Percentiles rank a stretch among this genome's conserved stretches.
phyloP scores from a whole-genome alignment of 2,888 invertebrate species.

The Frankliniella fusca region DNA sequence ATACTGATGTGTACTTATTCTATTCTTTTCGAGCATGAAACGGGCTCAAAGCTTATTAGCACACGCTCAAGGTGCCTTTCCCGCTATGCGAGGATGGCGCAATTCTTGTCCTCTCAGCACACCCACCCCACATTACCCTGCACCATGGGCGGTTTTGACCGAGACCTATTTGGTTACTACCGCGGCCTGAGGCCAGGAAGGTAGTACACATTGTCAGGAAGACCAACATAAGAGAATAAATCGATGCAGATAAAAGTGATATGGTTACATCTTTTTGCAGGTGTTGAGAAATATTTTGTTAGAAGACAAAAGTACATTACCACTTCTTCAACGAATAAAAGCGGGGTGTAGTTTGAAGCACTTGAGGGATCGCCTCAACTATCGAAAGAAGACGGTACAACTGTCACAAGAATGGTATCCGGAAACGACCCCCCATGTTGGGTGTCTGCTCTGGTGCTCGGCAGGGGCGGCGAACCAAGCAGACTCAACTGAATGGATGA shows the following conservation, averaged over 20 bases:
- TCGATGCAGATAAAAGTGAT: not conserved
- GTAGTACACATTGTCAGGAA: not conserved
- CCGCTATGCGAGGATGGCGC: not conserved
- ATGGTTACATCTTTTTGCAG: not conserved
- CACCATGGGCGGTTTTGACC: not conserved
- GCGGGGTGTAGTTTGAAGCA: too few relatives aligned
- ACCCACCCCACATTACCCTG: not conserved
- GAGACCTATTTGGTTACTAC: too few relatives aligned
- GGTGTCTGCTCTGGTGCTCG: too few relatives aligned
- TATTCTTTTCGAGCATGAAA: not conserved
- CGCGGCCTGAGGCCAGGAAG: too few relatives aligned
- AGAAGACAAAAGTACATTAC: not conserved
- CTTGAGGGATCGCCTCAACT: too few relatives aligned
- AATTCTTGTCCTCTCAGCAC: not conserved
- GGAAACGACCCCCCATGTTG: too few relatives aligned
- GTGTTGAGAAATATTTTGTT: not conserved
- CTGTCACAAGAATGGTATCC: too few relatives aligned
- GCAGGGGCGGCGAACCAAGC: too few relatives aligned
- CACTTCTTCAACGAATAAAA: not conserved
- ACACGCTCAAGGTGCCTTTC: not conserved
- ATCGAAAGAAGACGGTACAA: too few relatives aligned
- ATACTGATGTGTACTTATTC: not conserved
- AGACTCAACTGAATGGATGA: too few relatives aligned
- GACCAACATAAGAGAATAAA: not conserved
- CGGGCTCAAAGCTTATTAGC: not conserved